These are phyloP conservation scores for Drosophila lacertosa DNA, from an alignment of 1,140 invertebrate species.

Conservation along the genomic window DNA sequence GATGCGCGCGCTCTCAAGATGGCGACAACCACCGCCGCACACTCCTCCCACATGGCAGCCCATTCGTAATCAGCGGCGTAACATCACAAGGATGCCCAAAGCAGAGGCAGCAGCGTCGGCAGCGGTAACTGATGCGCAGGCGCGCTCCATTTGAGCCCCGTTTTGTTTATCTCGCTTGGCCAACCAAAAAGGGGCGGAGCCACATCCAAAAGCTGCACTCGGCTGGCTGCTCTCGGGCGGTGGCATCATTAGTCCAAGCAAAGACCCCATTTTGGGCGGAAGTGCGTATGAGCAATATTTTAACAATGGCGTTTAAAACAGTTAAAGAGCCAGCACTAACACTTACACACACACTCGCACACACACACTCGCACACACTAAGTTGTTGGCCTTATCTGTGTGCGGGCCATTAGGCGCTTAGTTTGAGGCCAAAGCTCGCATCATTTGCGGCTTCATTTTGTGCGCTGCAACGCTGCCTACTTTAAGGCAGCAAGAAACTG, in stretches of 20 bases:
- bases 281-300: slow-evolving; percentile 83
- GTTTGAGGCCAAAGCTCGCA: slow-evolving; percentile 48
- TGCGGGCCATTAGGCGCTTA: slow-evolving; percentile 70
- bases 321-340: slow-evolving; percentile 70
- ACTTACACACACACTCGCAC: slow-evolving; percentile 14
- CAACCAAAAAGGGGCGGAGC: slow-evolving; percentile 33
- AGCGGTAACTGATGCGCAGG: slow-evolving; percentile 66
- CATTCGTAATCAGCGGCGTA: slow-evolving; percentile 2
- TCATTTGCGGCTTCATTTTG: slow-evolving; percentile 45
- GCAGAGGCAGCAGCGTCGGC: slow-evolving; percentile 3
- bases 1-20: slow-evolving; percentile 66
- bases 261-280: slow-evolving; percentile 77
- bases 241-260: slow-evolving; percentile 75
- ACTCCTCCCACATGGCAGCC: slow-evolving; percentile 31
- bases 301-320: slow-evolving; percentile 83
- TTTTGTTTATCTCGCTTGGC: slow-evolving; percentile 23
- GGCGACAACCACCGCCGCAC: slow-evolving; percentile 45
- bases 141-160: slow-evolving; percentile 51
- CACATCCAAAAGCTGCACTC: slow-evolving; percentile 18
- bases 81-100: slow-evolving; percentile 25
- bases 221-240: slow-evolving; percentile 22
- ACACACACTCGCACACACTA: neutral
- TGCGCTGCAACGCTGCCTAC: slow-evolving; percentile 37
- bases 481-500: slow-evolving; percentile 49
- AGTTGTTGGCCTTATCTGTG: slow-evolving; percentile 34